Percentiles rank a stretch among this genome's conserved stretches.
Conservation (phyloP, 2,888 invertebrate genomes). For the Fragum sueziense region DNA sequence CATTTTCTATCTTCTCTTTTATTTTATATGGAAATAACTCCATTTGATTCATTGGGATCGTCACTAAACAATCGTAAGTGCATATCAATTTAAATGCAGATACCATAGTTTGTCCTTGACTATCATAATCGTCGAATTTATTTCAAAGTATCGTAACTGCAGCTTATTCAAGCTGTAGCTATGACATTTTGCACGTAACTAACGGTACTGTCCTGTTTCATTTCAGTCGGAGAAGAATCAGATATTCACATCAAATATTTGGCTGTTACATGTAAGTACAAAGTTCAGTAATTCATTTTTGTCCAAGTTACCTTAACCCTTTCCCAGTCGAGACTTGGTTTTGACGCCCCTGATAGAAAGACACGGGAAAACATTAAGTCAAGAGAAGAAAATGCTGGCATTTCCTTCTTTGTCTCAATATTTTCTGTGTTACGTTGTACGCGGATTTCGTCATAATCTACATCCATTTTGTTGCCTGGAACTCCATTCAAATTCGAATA, state of each 20-base stretch:
- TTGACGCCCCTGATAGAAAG: background rate
- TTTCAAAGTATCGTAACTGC: no score
- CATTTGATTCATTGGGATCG: no score
- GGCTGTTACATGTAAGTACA: slow-evolving; percentile 54
- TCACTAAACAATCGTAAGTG: no score
- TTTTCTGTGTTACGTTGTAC: background rate
- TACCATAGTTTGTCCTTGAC: no score
- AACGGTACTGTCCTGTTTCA: background rate
- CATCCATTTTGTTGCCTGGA: background rate
- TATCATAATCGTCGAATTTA: no score
- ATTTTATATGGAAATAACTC: no score
- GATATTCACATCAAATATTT: slow-evolving; percentile 52
- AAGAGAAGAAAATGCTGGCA: background rate
- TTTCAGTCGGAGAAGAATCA: slow-evolving; percentile 59
- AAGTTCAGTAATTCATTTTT: no score
- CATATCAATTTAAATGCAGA: no score
- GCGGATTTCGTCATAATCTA: background rate
- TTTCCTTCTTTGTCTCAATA: background rate
- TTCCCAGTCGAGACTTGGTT: background rate
- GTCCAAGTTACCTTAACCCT: background rate
- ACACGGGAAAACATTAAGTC: background rate
- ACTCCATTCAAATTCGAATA: background rate
- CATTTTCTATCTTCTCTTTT: no score
- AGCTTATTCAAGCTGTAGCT: no score
- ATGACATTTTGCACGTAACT: no score